phyloP scores from a whole-genome alignment of 2,113 vertebrate genomes.

The Hippoglossus stenolepis region DNA sequence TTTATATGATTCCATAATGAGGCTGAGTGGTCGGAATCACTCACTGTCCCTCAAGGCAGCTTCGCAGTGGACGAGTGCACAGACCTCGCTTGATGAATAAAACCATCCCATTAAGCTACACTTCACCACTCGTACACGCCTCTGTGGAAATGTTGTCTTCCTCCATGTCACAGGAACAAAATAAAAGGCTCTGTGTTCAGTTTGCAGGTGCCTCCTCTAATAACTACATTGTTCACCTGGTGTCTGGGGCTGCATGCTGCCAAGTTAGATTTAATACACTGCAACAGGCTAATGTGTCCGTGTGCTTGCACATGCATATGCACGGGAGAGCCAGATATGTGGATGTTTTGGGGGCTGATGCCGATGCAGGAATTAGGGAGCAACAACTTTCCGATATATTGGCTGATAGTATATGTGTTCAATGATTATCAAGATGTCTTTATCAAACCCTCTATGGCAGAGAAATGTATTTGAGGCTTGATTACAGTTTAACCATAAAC shows the following conservation, averaged over 20 bases:
- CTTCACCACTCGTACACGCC: slow-evolving; percentile 68
- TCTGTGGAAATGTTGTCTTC: slow-evolving; percentile 70
- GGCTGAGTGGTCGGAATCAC: slow-evolving; percentile 84
- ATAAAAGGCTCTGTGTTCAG: slow-evolving; percentile 59
- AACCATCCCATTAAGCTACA: slow-evolving; percentile 79
- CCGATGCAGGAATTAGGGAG: neutral
- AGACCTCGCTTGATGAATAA: slow-evolving; percentile 82
- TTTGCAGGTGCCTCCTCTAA: slow-evolving; percentile 78
- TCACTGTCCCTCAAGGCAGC: slow-evolving; percentile 83
- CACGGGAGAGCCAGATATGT: neutral
- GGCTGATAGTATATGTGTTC: neutral
- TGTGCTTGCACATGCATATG: neutral
- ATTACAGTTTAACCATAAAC: too few relatives aligned
- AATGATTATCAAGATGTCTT: neutral
- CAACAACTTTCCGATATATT: neutral
- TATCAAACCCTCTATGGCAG: too few relatives aligned
- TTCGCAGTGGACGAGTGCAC: slow-evolving; percentile 75
- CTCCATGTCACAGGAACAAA: slow-evolving; percentile 64
- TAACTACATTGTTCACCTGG: slow-evolving; percentile 74
- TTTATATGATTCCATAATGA: slow-evolving; percentile 85
- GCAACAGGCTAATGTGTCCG: slow-evolving; percentile 32
- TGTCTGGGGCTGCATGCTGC: slow-evolving; percentile 58
- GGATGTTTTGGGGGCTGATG: too few relatives aligned
- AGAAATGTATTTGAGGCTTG: too few relatives aligned
- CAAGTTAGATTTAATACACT: slow-evolving; percentile 61